A percentile compares a stretch with the other conserved stretches of the same genome.
Evolutionary conservation across 2,113 vertebrate genomes (phyloP).

Genomic region (Brachyhypopomus occidentalis): DNA sequence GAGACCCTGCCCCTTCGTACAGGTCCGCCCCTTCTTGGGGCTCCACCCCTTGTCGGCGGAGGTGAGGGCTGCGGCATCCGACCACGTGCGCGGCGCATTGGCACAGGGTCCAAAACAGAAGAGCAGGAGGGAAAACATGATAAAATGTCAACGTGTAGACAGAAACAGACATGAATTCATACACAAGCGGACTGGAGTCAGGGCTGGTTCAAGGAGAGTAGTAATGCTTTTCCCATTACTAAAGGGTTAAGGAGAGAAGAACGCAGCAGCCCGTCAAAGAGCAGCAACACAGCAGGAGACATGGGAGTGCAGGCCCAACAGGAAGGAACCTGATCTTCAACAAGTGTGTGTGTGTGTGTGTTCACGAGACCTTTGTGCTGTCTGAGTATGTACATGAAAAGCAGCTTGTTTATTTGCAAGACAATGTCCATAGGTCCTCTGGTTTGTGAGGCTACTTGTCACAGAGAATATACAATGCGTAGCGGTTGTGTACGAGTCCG

Average conservation of each 20-base stretch:
- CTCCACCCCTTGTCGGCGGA: too few relatives aligned
- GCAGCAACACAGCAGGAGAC: conserved; percentile 1
- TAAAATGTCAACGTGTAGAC: too few relatives aligned
- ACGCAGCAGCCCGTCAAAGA: background rate
- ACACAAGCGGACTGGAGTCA: background rate
- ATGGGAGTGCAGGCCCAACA: conserved; percentile 19
- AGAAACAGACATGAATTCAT: background rate
- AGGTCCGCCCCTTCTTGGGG: too few relatives aligned
- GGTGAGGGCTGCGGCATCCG: too few relatives aligned
- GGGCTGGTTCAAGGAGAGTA: conserved; percentile 48
- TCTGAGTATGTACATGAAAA: conserved; percentile 2
- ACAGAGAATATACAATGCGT: background rate
- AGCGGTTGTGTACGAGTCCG: background rate
- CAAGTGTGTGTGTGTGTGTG: conserved; percentile 31
- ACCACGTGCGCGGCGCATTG: too few relatives aligned
- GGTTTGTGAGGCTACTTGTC: conserved; percentile 11
- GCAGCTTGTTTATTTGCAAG: conserved; percentile 1
- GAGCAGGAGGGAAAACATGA: too few relatives aligned
- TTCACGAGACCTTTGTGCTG: background rate
- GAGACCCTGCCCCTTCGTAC: too few relatives aligned
- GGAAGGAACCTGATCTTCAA: conserved; percentile 30
- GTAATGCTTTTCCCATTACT: conserved; percentile 66
- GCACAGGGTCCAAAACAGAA: too few relatives aligned
- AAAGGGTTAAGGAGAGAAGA: conserved; percentile 18
- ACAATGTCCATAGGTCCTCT: background rate